Conservation (phyloP, 1,140 invertebrate species). For the Acyrthosiphon pisum region DNA sequence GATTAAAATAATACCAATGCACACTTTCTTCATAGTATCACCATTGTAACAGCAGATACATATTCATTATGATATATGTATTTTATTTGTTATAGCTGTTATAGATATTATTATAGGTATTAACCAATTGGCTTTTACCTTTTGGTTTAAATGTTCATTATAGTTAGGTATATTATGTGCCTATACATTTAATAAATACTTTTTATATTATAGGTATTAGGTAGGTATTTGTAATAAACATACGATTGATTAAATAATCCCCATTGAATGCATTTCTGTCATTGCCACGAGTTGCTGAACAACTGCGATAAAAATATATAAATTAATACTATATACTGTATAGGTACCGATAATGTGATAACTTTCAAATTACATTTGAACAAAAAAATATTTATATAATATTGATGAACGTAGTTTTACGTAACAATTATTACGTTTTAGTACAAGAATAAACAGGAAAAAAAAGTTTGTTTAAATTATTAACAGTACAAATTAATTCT, state of each 20-base stretch:
- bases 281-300: background rate
- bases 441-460: background rate
- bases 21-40: conserved; percentile 1
- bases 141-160: background rate
- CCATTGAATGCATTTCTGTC: background rate
- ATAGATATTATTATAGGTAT: background rate
- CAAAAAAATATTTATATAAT: conserved; percentile 25
- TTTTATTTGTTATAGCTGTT: background rate
- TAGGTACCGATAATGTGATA: background rate
- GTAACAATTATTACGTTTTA: conserved; percentile 11
- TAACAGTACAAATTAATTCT: background rate
- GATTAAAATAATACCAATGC: background rate
- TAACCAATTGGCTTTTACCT: background rate
- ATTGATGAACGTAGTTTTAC: background rate
- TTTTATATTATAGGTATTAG: background rate
- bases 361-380: conserved; percentile 10
- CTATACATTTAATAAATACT: background rate
- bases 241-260: background rate
- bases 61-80: background rate
- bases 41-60: background rate
- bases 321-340: background rate
- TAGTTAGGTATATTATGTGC: background rate
- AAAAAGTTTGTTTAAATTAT: background rate
- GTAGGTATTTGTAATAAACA: background rate
- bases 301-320: background rate